Base-by-base conservation (phyloP, 2,888 invertebrate genomes). In the Patella depressa region DNA sequence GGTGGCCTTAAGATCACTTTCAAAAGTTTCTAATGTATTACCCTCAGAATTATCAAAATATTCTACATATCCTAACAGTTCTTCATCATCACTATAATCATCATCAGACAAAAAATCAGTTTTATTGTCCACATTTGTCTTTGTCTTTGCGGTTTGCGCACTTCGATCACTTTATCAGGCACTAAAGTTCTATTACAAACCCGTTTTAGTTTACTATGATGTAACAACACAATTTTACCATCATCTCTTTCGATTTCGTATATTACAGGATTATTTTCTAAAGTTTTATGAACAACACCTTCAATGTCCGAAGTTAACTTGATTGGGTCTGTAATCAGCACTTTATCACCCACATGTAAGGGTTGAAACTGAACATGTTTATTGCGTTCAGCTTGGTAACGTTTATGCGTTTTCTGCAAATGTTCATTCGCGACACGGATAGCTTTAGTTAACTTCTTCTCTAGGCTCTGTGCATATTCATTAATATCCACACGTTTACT, bases 361-460 rank as follows among this genome's bases (percentile, higher is more conserved):
- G 15, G 11, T 24, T 71, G 11, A 34, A 71, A 71, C 12, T n/a
- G 11, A 12, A 71, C 19, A 53, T 71, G 24, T 71, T 24, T 71
- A 9, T 71, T 17, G 9, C 71, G n/a, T 11, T 15, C 29, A 24
- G 24, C 17, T 24, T 17, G n/a, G 29, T 71, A n/a, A 14, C 71
- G 24, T 2, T 71, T 24, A 53, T 15, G 19, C 9, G 71, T 17
- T 34, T 12, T 2, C 19, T 71, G 29, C 19, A 71, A 71, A 34
- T 71, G 15, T 15, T 71, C 34, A 24, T 19, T 15, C 14, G 71
- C 71, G 19, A 71, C 15, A 15, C 19, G 4, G 15, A 71, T 34
- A 71, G 71, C 71, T 71, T 71, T 71, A 15, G 71, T 71, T 19
- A 71, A 34, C 19, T 71, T 71, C n/a, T 19, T 71, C 5, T 71